phyloP scores from a whole-genome alignment of 2,797 vertebrate genomes.

The Petrocephalus schoutedeni region DNA sequence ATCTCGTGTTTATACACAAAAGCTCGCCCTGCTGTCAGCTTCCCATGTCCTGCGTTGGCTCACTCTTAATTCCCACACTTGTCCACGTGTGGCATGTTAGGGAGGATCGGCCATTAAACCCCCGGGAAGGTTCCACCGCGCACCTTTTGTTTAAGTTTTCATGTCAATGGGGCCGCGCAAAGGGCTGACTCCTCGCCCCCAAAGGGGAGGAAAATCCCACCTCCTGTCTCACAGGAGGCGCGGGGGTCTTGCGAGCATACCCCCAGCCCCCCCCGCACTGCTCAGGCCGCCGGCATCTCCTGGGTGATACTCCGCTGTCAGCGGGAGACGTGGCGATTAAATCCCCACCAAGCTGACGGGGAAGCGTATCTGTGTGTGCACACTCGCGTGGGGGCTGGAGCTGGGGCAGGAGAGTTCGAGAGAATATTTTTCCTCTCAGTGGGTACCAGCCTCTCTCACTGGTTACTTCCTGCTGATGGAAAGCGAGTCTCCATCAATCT shows the following conservation, averaged over 20 bases:
- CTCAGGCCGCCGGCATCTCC: conserved; percentile 37
- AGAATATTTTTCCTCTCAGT: conserved; percentile 10
- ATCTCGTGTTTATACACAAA: conserved; percentile 9
- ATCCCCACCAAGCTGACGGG: conserved; percentile 5
- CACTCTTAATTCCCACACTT: neutral
- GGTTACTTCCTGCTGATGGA: conserved; percentile 9
- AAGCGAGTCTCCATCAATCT: conserved; percentile 19
- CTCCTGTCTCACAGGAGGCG: neutral
- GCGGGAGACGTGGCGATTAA: conserved; percentile 34
- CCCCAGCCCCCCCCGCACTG: conserved; percentile 30
- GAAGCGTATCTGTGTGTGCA: conserved; percentile 1
- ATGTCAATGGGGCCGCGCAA: neutral
- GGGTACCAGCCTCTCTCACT: neutral
- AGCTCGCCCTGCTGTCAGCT: neutral
- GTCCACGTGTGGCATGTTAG: neutral
- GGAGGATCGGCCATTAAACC: neutral
- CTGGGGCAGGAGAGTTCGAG: neutral
- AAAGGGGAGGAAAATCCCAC: neutral
- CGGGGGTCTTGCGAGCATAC: neutral
- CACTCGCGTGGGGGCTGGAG: neutral
- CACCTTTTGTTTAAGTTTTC: conserved; percentile 1
- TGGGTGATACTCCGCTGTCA: conserved; percentile 46
- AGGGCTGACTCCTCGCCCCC: neutral
- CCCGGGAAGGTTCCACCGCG: neutral
- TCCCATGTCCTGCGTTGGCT: neutral